These are phyloP conservation scores for Colossoma macropomum DNA, from an alignment of 2,113 vertebrate species.

Conservation along the genomic window DNA sequence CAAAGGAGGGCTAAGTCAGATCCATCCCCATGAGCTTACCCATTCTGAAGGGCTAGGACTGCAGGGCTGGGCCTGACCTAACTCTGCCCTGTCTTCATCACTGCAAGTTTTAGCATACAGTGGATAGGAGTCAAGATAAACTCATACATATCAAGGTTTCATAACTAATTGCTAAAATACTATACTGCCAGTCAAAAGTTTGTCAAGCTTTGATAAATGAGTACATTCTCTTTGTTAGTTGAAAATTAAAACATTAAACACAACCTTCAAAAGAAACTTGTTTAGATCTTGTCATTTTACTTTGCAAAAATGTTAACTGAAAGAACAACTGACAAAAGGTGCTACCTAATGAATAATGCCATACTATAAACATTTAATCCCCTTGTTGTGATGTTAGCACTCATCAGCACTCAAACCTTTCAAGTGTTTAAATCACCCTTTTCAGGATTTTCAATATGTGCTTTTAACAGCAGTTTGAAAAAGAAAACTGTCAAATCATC, in stretches of 20 bases:
- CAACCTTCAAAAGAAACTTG: neutral
- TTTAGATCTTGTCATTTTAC: neutral
- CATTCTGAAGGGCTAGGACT: neutral
- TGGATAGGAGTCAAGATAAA: too few relatives aligned
- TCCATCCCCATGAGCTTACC: neutral
- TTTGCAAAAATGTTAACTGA: neutral
- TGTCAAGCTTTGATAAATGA: neutral
- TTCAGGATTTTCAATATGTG: too few relatives aligned
- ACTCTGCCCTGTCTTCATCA: neutral
- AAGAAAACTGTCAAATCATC: too few relatives aligned
- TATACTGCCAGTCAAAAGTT: neutral
- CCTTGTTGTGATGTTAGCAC: neutral
- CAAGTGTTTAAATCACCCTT: neutral
- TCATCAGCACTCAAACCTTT: neutral
- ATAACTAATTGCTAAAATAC: neutral
- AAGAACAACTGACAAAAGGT: neutral
- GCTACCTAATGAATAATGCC: neutral
- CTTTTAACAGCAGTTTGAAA: too few relatives aligned
- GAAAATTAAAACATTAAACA: neutral
- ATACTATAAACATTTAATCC: neutral
- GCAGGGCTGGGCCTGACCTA: neutral
- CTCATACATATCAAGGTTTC: neutral
- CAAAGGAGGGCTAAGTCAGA: conserved; percentile 17
- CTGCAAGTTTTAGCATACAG: neutral
- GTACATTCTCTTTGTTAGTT: neutral